phyloP scores from a whole-genome alignment of 2,888 invertebrate genomes.

The Bellardia pandia region DNA sequence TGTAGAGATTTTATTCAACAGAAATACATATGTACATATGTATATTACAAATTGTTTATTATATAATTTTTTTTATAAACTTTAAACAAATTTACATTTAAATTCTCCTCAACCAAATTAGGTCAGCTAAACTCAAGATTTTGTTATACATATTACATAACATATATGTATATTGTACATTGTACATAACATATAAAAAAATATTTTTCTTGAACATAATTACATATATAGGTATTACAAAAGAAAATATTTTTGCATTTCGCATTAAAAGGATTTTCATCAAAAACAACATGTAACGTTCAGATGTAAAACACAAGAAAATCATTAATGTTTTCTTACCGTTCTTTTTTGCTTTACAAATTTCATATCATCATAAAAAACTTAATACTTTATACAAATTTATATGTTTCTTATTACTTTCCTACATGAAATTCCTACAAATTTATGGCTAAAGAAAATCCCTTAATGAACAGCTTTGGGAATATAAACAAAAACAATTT shows the following conservation, averaged over 20 bases:
- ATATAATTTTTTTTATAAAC: too few species aligned
- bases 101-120: too few species aligned
- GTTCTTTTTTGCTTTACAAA: background rate
- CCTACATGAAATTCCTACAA: background rate
- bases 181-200: background rate
- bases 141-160: too few species aligned
- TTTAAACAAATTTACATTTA: too few species aligned
- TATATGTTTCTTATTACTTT: conserved; percentile 37
- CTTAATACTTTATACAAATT: conserved; percentile 26
- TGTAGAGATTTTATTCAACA: too few species aligned
- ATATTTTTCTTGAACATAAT: background rate
- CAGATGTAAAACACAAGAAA: background rate
- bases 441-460: conserved; percentile 23
- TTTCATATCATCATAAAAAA: background rate
- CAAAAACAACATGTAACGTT: background rate
- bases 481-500: background rate
- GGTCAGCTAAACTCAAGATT: too few species aligned
- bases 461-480: conserved; percentile 25
- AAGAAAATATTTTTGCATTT: background rate
- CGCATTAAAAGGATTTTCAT: conserved; percentile 27
- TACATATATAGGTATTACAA: background rate
- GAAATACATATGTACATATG: too few species aligned
- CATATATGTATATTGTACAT: too few species aligned
- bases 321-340: background rate
- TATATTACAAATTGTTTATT: too few species aligned